A percentile compares a stretch with the other conserved stretches of the same genome.
These are phyloP conservation scores for Carcina quercana DNA, from an alignment of 2,888 invertebrate genomes.

Conservation along the genomic window DNA sequence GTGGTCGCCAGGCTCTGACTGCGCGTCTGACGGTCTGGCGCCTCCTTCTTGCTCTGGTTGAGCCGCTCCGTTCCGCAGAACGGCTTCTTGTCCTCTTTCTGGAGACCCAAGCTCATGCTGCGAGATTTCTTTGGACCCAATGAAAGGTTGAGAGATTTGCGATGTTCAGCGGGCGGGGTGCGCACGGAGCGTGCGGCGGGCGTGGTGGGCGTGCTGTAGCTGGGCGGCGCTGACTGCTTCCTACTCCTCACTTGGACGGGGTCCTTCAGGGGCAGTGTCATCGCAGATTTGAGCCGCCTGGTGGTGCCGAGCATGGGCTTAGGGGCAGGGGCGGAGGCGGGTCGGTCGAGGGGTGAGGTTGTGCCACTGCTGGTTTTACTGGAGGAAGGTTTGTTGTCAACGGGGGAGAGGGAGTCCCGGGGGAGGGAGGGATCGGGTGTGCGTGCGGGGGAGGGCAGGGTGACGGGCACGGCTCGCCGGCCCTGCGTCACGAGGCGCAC, in stretches of 20 bases:
- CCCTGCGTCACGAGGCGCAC: slow-evolving; percentile 74
- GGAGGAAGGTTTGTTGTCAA: slow-evolving; percentile 17
- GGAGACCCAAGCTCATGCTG: slow-evolving; percentile 54
- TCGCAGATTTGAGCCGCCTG: slow-evolving; percentile 27
- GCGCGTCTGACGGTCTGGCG: slow-evolving; percentile 28
- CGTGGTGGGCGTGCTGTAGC: slow-evolving; percentile 50
- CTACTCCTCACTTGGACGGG: slow-evolving; percentile 28
- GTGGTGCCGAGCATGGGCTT: slow-evolving; percentile 9
- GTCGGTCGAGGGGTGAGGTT: slow-evolving; percentile 21
- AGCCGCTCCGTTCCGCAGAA: slow-evolving; percentile 50
- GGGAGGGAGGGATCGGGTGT: slow-evolving; percentile 17
- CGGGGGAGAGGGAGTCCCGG: slow-evolving; percentile 27
- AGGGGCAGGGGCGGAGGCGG: slow-evolving; percentile 15
- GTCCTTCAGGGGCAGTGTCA: slow-evolving; percentile 46
- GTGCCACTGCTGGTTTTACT: slow-evolving; percentile 20
- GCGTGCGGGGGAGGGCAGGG: slow-evolving; percentile 20
- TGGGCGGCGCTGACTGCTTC: slow-evolving; percentile 56
- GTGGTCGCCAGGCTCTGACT: slow-evolving; percentile 62
- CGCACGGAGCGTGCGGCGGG: slow-evolving; percentile 38
- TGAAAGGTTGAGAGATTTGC: slow-evolving; percentile 39
- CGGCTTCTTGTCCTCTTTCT: slow-evolving; percentile 34
- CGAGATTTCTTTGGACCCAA: slow-evolving; percentile 56
- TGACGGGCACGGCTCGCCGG: slow-evolving; percentile 45
- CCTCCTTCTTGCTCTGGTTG: slow-evolving; percentile 32
- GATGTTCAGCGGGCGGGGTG: slow-evolving; percentile 43